phyloP scores from a whole-genome alignment of 2,888 invertebrate species.

The Pseudococcus longispinus region DNA sequence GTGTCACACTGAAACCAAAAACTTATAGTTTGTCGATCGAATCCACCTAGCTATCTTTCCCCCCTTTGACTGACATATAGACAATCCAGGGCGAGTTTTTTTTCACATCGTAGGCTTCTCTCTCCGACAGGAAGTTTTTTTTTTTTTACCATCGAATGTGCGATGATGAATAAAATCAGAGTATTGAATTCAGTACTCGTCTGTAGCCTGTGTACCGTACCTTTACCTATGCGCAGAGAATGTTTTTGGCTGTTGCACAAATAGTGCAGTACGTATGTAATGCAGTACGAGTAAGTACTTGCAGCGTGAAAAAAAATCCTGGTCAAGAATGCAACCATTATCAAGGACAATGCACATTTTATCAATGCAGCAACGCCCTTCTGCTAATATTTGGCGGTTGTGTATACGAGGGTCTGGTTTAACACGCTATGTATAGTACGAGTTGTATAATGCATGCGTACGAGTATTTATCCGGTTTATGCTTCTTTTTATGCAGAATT shows the following conservation, averaged over 20 bases:
- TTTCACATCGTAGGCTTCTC: background rate
- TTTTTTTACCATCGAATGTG: background rate
- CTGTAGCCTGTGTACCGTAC: background rate
- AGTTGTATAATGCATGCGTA: background rate
- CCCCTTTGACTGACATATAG: background rate
- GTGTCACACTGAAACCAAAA: background rate
- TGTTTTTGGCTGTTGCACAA: conserved; percentile 6
- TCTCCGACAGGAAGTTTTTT: conserved; percentile 21
- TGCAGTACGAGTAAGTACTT: too few relatives aligned
- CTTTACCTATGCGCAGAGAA: background rate
- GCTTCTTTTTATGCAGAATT: background rate
- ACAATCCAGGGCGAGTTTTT: background rate
- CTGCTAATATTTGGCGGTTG: conserved; percentile 18
- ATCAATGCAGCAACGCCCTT: conserved; percentile 21
- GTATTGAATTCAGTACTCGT: background rate
- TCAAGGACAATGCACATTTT: conserved; percentile 34
- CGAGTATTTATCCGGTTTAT: background rate
- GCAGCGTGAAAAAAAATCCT: background rate
- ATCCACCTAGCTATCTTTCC: background rate
- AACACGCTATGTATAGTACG: background rate
- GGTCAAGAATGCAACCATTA: conserved; percentile 41
- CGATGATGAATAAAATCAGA: background rate
- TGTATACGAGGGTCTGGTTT: background rate
- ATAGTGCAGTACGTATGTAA: background rate
- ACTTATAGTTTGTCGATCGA: background rate